Evolutionary conservation across 1,140 invertebrate species (phyloP).

Genomic region (Scaptodrosophila lebanonensis): DNA sequence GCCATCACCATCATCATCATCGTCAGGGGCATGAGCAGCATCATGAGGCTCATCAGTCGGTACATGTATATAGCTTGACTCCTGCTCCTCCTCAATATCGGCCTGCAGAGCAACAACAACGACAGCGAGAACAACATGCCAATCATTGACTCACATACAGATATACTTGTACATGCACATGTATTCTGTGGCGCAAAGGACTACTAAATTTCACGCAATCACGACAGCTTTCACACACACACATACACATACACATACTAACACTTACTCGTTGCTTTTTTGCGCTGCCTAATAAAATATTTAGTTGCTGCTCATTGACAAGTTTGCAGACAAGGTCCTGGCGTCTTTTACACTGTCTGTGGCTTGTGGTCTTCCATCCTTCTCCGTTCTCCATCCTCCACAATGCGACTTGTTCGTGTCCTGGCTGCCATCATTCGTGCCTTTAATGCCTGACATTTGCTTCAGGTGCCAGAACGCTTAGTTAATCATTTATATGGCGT

Average conservation of each 20-base stretch:
- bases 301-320: constrained; percentile 75
- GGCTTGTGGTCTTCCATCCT: background rate
- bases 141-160: constrained; percentile 22
- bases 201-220: constrained; percentile 73
- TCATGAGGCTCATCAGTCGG: constrained; percentile 63
- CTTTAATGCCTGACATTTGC: constrained; percentile 12
- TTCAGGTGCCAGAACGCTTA: constrained; percentile 39
- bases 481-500: constrained; percentile 28
- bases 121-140: no score
- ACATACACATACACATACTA: constrained; percentile 6
- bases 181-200: constrained; percentile 23
- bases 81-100: constrained; percentile 14
- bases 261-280: constrained; percentile 11
- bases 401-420: constrained; percentile 13
- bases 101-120: no score
- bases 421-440: constrained; percentile 21
- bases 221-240: constrained; percentile 54
- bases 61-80: constrained; percentile 48
- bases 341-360: background rate
- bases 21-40: constrained; percentile 28
- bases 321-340: constrained; percentile 68
- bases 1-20: constrained; percentile 24
- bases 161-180: constrained; percentile 7
- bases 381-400: background rate
- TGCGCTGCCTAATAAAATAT: constrained; percentile 74